Evolutionary conservation across 2,888 invertebrate species (phyloP), one percentile per base, ranked within the genome.

Genomic region (Salticus scenicus): DNA sequence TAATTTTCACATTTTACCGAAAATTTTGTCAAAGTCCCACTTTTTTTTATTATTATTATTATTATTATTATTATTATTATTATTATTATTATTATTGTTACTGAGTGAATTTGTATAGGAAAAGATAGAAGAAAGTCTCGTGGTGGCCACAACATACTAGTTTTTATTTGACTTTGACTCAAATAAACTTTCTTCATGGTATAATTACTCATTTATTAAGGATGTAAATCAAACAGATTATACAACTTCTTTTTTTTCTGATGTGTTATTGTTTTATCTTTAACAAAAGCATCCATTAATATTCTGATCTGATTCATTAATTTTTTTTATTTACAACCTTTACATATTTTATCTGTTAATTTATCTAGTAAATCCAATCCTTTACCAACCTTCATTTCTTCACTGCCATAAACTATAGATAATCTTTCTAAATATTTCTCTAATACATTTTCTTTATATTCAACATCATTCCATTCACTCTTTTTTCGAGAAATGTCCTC

Each of bases 341-440:
- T 67, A 67, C 31, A 67, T 67, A 30, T 33, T 67, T 67, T 67
- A 67, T 67, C 31, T 1, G 12, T 31, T n/a, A 67, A 67, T 67
- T 10, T 31, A 14, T 67, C 67, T n/a, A 31, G 31, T 5, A 10
- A 5, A 5, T 5, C 42, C 17, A 47, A 47, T 5, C 17, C 17
- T 14, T 17, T 47, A 2, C 17, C 10, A 2, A 47, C 42, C 17
- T 47, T 47, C 42, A 47, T 17, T 17, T 47, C 10, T 17, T 47
- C 42, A 47, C 42, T 47, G 2, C 17, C 42, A 2, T 47, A 2
- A 12, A 17, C 17, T 17, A 5, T 14, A 10, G 17, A 2, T 47
- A 47, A 47, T 47, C 10, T 47, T 10, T 47, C 17, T 2, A 47
- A 17, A 47, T 47, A 47, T 47, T 47, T 17, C 2, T 47, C 17